Evolutionary conservation across 1,140 invertebrate species (phyloP), one percentile per base, ranked within the genome.

Genomic region (Lucilia sericata): DNA sequence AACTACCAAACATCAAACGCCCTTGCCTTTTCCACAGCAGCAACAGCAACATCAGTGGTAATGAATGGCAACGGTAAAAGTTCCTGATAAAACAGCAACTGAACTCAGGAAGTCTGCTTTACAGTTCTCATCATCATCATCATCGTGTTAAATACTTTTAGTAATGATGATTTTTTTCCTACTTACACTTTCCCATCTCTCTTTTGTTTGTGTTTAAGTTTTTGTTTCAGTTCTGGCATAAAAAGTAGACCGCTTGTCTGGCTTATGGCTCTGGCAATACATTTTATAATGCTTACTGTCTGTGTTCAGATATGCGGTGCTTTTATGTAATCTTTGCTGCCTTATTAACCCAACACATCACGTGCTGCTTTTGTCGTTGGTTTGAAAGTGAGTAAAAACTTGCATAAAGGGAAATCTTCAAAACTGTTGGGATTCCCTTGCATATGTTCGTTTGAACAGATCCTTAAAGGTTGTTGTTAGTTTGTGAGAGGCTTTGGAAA

Each of bases 161-260:
- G 75, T 13, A 80, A 21, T n/a, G n/a, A 49, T 21, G 75, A 30
- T 30, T 30, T 30, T n/a, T 30, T 30, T 30, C 34, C 17, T 19
- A 12, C 36, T 42, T 10, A 42, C 42, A 42, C 7, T 42, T 42
- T 7, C 5, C 13, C 36, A 47, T 78, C 10, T 78, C 13, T 36
- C 36, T 36, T 78, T 42, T 42, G 34, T 25, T 34, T 42, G 75
- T 36, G 75, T 42, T 42, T 17, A 10, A 42, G 42, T 80, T 49
- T 80, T 80, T 49, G 0, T 80, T 49, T 78, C 30, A 75, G 2
- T 51, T 80, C 17, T 49, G 42, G 19, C 49, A 80, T 55, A 42
- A 42, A 42, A 42, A 80, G 76, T 80, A 80, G 76, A 80, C 76
- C 76, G 76, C 76, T 80, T 80, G 74, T 76, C 74, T 80, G 36